Conservation (phyloP, 2,113 vertebrate species). For the Ptyas mucosa region DNA sequence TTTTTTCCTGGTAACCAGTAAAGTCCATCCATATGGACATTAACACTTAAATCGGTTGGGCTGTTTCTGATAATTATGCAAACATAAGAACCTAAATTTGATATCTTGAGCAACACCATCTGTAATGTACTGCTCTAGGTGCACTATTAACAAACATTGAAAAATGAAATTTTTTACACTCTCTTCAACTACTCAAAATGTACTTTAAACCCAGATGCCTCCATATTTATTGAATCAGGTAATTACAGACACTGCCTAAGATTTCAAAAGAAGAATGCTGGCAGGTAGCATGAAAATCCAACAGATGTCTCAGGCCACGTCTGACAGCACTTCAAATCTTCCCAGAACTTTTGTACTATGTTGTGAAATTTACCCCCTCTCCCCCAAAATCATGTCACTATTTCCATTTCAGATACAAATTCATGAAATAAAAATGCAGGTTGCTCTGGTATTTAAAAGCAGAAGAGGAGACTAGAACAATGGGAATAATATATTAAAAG, state of each 20-base stretch:
- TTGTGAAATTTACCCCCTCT: conserved; percentile 24
- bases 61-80: conserved; percentile 27
- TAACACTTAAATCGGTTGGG: conserved; percentile 18
- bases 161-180: conserved; percentile 46
- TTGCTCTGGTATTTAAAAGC: not conserved
- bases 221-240: conserved; percentile 61
- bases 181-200: conserved; percentile 57
- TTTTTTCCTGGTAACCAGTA: conserved; percentile 12
- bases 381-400: not conserved
- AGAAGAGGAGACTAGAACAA: conserved; percentile 20
- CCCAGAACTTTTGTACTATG: conserved; percentile 18
- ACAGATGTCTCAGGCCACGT: conserved; percentile 56
- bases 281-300: conserved; percentile 38
- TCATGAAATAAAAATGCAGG: not conserved
- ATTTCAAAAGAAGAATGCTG: conserved; percentile 36
- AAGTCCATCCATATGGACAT: conserved; percentile 21
- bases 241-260: conserved; percentile 47
- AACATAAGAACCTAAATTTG: conserved; percentile 38
- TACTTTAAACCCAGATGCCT: conserved; percentile 59
- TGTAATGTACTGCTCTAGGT: conserved; percentile 57
- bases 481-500: conserved; percentile 1
- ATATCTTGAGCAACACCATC: conserved; percentile 54
- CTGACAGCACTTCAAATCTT: conserved; percentile 52
- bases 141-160: conserved; percentile 50
- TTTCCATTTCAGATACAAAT: conserved; percentile 2